Conservation (phyloP, 2,888 invertebrate genomes). For the Elegia similella region DNA sequence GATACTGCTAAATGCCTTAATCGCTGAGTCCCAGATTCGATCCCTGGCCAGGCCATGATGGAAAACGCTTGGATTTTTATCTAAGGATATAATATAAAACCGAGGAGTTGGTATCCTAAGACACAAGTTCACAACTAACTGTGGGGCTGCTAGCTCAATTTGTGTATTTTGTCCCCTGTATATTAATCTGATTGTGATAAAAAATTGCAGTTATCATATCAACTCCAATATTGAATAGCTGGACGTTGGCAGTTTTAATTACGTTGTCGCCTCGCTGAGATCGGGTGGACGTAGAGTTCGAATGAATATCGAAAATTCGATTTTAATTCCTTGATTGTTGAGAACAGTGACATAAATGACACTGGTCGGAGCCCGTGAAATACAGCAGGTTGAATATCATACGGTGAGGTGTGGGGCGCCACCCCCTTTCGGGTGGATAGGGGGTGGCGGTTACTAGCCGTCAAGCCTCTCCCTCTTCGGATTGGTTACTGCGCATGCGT, state of each 20-base stretch:
- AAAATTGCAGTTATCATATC: constrained; percentile 18
- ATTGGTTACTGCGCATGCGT: constrained; percentile 60
- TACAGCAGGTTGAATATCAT: constrained; percentile 65
- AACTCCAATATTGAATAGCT: constrained; percentile 16
- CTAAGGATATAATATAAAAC: no score
- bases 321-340: constrained; percentile 58
- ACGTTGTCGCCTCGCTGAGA: constrained; percentile 16
- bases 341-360: constrained; percentile 57
- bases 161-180: no score
- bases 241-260: constrained; percentile 23
- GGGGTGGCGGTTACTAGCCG: constrained; percentile 24
- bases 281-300: constrained; percentile 12
- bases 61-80: no score
- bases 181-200: neutral
- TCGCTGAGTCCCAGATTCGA: no score
- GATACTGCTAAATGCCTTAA: no score
- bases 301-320: constrained; percentile 46
- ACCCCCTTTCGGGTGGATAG: constrained; percentile 25
- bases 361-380: constrained; percentile 56
- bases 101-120: no score
- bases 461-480: constrained; percentile 24
- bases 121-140: no score
- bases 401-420: constrained; percentile 40
- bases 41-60: no score
- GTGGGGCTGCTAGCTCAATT: no score